Evolutionary conservation across 2,888 invertebrate species (phyloP), one percentile per base, ranked within the genome.

Genomic region (Philaethria dido): DNA sequence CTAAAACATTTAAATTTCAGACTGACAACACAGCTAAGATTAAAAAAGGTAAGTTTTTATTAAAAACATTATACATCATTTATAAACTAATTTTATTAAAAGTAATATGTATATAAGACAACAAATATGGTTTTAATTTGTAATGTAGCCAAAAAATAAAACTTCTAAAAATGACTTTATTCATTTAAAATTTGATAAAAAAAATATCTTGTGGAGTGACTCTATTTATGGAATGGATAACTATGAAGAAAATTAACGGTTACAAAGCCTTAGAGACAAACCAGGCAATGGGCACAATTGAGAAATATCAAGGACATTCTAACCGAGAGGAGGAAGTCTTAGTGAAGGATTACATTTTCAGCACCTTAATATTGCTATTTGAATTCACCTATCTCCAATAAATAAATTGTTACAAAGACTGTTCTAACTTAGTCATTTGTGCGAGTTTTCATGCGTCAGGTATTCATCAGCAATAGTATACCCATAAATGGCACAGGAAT

Each of bases 1-100:
- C 47, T 22, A 62, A 68, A 64, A 64, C 64, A 67, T 75, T 76
- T 71, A 65, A 25, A 73, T 92, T 93, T 75, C 92, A 93, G 93
- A 88, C 92, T 78, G 95, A 95, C 78, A 93, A 89, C 77, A 93
- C 93, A 78, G 84, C 93, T 69, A 94, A 94, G 82, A 81, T 76
- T 67, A 89, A 89, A 73, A 93, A 93, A 83, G 93, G 94, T 93
- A 93, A 94, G 94, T 82, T 73, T 70, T 72, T 36, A 44, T 8
- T n/a, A 18, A n/a, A 44, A 42, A 4, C 13, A 16, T 57, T 14
- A 2, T 18, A 42, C 22, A 22, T 1, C 20, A 59, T 25, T 44
- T 5, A 29, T 44, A 44, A 44, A 33, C 25, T 60, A 25, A 16
- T 29, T 45, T 18, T 52, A 25, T 52, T 16, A 16, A 52, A 29